phyloP scores from a whole-genome alignment of 2,113 vertebrate species.

The Verasper variegatus region DNA sequence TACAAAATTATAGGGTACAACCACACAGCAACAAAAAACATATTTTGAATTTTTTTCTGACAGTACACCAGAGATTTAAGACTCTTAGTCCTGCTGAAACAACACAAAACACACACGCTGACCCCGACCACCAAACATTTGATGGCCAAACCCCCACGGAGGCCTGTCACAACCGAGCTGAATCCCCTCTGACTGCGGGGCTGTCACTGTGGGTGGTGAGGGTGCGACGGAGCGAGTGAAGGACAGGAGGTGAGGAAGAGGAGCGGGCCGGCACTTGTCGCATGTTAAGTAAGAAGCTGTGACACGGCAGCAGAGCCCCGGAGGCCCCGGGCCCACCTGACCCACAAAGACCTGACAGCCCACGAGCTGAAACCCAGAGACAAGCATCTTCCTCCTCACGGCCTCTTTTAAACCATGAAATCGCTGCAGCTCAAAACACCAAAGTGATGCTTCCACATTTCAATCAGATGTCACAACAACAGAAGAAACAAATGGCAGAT shows the following conservation, averaged over 20 bases:
- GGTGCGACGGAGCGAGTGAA: background rate
- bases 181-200: background rate
- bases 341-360: constrained; percentile 33
- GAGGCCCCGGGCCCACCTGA: background rate
- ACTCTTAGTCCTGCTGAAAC: constrained; percentile 24
- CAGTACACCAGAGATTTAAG: constrained; percentile 9
- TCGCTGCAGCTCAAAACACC: background rate
- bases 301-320: constrained; percentile 22
- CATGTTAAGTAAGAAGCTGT: constrained; percentile 54
- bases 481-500: background rate
- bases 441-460: background rate
- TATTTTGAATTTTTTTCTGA: constrained; percentile 27
- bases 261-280: constrained; percentile 27
- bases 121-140: constrained; percentile 18
- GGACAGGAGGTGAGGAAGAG: constrained; percentile 18
- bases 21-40: constrained; percentile 14
- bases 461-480: background rate
- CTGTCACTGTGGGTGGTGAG: constrained; percentile 12
- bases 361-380: constrained; percentile 17
- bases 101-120: constrained; percentile 29
- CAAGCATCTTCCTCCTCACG: constrained; percentile 14
- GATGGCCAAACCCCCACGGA: constrained; percentile 23
- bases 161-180: constrained; percentile 47
- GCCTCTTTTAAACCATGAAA: background rate
- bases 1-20: constrained; percentile 54